Conservation (phyloP, 1,140 invertebrate genomes). For the Grapholita molesta region DNA sequence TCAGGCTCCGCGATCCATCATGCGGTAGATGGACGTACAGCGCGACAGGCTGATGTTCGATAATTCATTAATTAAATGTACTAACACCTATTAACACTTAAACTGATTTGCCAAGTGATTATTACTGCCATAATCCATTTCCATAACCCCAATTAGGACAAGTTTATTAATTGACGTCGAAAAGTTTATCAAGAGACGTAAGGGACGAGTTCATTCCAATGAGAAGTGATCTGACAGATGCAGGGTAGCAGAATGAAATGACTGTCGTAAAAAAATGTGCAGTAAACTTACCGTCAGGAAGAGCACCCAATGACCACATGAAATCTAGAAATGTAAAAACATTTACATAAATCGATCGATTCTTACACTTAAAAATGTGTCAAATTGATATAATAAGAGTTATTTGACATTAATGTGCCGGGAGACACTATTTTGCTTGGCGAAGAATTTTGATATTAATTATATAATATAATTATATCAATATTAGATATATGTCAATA, state of each 20-base stretch:
- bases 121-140: slow-evolving; percentile 48
- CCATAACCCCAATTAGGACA: slow-evolving; percentile 34
- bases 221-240: slow-evolving; percentile 46
- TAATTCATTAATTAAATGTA: slow-evolving; percentile 56
- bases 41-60: slow-evolving; percentile 23
- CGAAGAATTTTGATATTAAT: slow-evolving; percentile 46
- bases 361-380: slow-evolving; percentile 63
- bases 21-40: slow-evolving; percentile 41
- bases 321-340: slow-evolving; percentile 94
- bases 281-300: slow-evolving; percentile 93
- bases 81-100: slow-evolving; percentile 40
- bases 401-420: slow-evolving; percentile 53
- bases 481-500: slow-evolving; percentile 33
- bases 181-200: slow-evolving; percentile 6
- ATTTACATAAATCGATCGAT: slow-evolving; percentile 78
- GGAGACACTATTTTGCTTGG: slow-evolving; percentile 77
- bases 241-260: slow-evolving; percentile 40
- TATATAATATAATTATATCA: slow-evolving; percentile 25
- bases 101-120: slow-evolving; percentile 48
- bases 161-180: slow-evolving; percentile 6
- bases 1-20: slow-evolving; percentile 71
- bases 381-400: slow-evolving; percentile 42
- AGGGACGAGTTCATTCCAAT: slow-evolving; percentile 14
- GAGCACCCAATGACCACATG: slow-evolving; percentile 98
- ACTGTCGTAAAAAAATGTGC: slow-evolving; percentile 55